Conservation (phyloP, 2,113 vertebrate genomes). For the Dipodomys ordii region DNA sequence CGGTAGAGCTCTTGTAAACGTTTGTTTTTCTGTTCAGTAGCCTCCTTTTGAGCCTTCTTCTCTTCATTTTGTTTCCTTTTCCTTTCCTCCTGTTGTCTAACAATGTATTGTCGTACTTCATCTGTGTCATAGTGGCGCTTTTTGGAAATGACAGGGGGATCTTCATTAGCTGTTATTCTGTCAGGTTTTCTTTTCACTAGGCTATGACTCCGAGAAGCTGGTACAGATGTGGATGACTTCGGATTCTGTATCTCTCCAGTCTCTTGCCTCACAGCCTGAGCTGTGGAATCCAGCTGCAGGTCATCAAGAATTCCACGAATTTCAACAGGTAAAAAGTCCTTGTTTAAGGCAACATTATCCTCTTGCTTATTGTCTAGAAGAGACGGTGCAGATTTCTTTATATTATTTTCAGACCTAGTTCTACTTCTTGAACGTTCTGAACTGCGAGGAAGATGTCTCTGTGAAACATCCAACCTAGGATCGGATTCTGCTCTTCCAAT, state of each 20-base stretch:
- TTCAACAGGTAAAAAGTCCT: conserved; percentile 92
- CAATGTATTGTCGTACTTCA: conserved; percentile 94
- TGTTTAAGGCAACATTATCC: conserved; percentile 84
- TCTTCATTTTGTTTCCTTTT: conserved; percentile 94
- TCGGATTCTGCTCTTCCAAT: conserved; percentile 88
- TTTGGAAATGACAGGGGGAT: conserved; percentile 89
- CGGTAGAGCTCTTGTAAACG: conserved; percentile 97
- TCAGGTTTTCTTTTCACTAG: conserved; percentile 89
- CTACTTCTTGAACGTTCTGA: conserved; percentile 84
- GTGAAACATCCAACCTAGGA: conserved; percentile 84
- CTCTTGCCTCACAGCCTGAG: conserved; percentile 79
- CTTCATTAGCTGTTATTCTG: conserved; percentile 84
- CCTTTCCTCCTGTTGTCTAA: conserved; percentile 94
- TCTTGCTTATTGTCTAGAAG: conserved; percentile 79
- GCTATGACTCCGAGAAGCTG: conserved; percentile 89
- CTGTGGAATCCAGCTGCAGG: conserved; percentile 90
- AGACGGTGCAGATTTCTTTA: conserved; percentile 81
- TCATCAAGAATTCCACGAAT: conserved; percentile 95
- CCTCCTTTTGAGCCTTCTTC: conserved; percentile 92
- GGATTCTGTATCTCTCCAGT: conserved; percentile 82
- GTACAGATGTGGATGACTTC: conserved; percentile 81
- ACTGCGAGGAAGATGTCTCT: conserved; percentile 83
- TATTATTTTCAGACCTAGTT: conserved; percentile 82
- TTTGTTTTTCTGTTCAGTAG: conserved; percentile 91
- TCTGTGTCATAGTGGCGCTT: conserved; percentile 96